phyloP scores from a whole-genome alignment of 2,797 vertebrate genomes.

The Babyrousa celebensis region DNA sequence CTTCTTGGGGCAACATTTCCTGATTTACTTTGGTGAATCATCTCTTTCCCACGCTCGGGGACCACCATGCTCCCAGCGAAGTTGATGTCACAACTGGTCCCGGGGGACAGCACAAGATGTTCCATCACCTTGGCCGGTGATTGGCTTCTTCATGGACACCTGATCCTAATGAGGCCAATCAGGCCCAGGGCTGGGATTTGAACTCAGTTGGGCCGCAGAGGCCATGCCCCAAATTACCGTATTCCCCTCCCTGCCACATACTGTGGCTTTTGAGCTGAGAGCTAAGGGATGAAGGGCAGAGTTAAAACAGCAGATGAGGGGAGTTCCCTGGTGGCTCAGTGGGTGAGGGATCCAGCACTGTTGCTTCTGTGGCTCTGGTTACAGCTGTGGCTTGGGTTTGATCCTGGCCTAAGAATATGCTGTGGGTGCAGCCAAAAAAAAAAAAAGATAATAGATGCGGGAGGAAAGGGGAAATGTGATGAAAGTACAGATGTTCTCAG shows the following conservation, averaged over 20 bases:
- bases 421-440: no score
- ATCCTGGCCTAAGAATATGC: no score
- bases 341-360: no score
- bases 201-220: neutral
- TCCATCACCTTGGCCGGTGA: neutral
- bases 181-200: neutral
- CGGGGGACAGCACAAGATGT: neutral
- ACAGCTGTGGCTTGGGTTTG: no score
- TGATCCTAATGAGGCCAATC: neutral
- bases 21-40: neutral
- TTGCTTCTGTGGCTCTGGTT: no score
- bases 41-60: neutral
- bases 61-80: neutral
- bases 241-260: rapidly evolving
- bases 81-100: neutral
- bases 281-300: neutral
- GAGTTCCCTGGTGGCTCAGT: no score
- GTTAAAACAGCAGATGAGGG: neutral
- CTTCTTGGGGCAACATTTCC: neutral
- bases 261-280: neutral
- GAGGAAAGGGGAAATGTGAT: neutral
- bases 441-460: no score
- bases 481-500: neutral
- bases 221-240: neutral
- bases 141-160: neutral